phyloP scores from a whole-genome alignment of 2,113 vertebrate species.

The Thalassoma bifasciatum region DNA sequence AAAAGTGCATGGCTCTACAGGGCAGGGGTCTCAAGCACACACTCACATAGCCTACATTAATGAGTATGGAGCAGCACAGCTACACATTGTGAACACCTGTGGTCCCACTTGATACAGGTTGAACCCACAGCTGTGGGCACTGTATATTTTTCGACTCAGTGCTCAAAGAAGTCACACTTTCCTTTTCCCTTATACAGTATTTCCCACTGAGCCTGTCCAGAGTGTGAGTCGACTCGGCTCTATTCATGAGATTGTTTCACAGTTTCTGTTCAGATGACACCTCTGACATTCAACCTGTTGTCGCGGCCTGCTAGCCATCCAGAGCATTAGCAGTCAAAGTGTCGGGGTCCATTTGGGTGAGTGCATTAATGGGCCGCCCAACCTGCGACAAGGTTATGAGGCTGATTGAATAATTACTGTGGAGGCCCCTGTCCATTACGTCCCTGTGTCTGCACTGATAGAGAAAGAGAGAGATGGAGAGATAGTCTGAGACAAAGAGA shows the following conservation, averaged over 20 bases:
- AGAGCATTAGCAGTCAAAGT: constrained; percentile 73
- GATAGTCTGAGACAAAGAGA: constrained; percentile 74
- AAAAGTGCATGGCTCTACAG: constrained; percentile 65
- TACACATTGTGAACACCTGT: constrained; percentile 70
- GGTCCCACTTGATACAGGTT: constrained; percentile 65
- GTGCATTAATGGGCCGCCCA: constrained; percentile 79
- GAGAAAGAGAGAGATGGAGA: constrained; percentile 68
- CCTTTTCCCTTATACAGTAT: constrained; percentile 36
- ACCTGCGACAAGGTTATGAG: constrained; percentile 83
- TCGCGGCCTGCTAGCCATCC: constrained; percentile 58
- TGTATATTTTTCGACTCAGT: constrained; percentile 30
- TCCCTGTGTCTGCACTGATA: constrained; percentile 73
- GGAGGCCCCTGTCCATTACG: constrained; percentile 82
- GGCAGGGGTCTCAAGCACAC: constrained; percentile 57
- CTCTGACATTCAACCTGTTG: constrained; percentile 73
- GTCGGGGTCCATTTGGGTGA: constrained; percentile 77
- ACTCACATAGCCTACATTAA: constrained; percentile 36
- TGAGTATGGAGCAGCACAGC: constrained; percentile 72
- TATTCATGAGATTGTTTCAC: constrained; percentile 43
- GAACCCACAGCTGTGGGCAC: constrained; percentile 54
- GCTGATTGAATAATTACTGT: constrained; percentile 85
- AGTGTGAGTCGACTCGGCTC: constrained; percentile 37
- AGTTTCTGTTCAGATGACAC: constrained; percentile 51
- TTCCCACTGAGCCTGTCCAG: constrained; percentile 48
- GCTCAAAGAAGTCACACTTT: constrained; percentile 48